These are phyloP conservation scores for Galerucella nymphaeae DNA, from an alignment of 2,888 invertebrate species.

Conservation along the genomic window DNA sequence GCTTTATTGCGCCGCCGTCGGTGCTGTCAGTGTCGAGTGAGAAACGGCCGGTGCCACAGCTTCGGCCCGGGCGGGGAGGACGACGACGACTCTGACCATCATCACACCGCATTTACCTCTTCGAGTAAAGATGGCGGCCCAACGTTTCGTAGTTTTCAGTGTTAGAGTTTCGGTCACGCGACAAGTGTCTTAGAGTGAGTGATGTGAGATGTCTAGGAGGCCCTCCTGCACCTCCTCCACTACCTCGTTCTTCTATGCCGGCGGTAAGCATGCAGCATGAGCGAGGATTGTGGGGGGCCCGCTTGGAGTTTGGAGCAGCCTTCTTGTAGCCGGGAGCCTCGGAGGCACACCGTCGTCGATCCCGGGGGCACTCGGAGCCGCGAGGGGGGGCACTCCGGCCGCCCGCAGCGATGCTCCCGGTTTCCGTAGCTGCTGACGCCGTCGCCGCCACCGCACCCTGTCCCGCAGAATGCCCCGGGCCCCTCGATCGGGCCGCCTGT, in stretches of 20 bases:
- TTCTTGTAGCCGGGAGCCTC: conserved; percentile 65
- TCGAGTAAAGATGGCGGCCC: conserved; percentile 64
- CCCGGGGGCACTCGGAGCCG: conserved; percentile 64
- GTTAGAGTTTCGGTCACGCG: conserved; percentile 66
- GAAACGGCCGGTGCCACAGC: conserved; percentile 65
- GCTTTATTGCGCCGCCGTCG: conserved; percentile 56
- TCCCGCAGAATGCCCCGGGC: conserved; percentile 66
- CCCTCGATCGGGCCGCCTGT: conserved; percentile 62
- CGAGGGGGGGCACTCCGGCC: conserved; percentile 75
- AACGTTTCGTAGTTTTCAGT: conserved; percentile 44
- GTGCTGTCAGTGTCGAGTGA: conserved; percentile 64
- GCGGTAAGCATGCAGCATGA: conserved; percentile 63
- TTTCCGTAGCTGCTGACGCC: conserved; percentile 67
- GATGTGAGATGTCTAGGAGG: conserved; percentile 67
- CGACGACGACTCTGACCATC: conserved; percentile 60
- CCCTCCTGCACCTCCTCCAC: conserved; percentile 48
- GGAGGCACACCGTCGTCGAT: conserved; percentile 50
- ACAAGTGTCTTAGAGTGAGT: conserved; percentile 62
- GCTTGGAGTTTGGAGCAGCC: conserved; percentile 60
- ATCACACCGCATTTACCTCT: conserved; percentile 55
- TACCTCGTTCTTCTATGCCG: conserved; percentile 32
- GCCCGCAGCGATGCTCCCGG: conserved; percentile 75
- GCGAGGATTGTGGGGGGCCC: conserved; percentile 61
- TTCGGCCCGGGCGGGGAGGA: conserved; percentile 67
- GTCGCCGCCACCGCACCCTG: conserved; percentile 67